Percentiles rank a stretch among this genome's conserved stretches.
Evolutionary conservation across 2,888 invertebrate genomes (phyloP).

Genomic region (Aphidoletes aphidimyza): DNA sequence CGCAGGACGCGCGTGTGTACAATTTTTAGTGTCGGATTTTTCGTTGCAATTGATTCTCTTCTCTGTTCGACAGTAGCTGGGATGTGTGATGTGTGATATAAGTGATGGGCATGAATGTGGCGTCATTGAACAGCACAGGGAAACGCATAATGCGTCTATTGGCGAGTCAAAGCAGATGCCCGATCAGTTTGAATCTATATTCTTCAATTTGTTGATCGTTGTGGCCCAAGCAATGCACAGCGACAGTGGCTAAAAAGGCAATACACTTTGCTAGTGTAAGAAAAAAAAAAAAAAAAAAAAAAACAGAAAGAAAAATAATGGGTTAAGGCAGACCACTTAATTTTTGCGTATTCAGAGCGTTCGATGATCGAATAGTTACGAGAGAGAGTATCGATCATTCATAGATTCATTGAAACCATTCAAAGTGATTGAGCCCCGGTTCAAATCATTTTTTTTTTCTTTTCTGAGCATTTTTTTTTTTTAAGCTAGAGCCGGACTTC

Average conservation of each 20-base stretch:
- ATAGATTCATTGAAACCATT: slow-evolving; percentile 48
- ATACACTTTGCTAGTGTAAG: background rate
- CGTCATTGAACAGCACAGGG: slow-evolving; percentile 4
- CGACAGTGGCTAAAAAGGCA: too few species aligned
- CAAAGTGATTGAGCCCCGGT: slow-evolving; percentile 3
- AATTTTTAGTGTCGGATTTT: background rate
- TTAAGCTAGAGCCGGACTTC: too few species aligned
- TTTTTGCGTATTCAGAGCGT: slow-evolving; percentile 26
- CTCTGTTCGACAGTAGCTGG: slow-evolving; percentile 25
- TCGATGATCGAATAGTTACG: slow-evolving; percentile 20
- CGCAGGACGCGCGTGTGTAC: slow-evolving; percentile 44
- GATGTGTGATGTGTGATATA: background rate
- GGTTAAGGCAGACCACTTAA: slow-evolving; percentile 20
- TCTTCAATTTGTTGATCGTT: background rate
- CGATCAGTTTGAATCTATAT: background rate
- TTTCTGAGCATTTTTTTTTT: too few species aligned
- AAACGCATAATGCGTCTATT: slow-evolving; percentile 6
- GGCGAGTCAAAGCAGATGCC: background rate
- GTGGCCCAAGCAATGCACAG: background rate
- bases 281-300: background rate
- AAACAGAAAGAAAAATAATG: background rate
- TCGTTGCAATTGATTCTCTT: slow-evolving; percentile 36
- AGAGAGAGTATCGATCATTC: slow-evolving; percentile 29
- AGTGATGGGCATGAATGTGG: background rate
- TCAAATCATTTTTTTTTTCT: background rate